These are phyloP conservation scores for Bembecia ichneumoniformis DNA, from an alignment of 2,888 invertebrate genomes.

Conservation along the genomic window DNA sequence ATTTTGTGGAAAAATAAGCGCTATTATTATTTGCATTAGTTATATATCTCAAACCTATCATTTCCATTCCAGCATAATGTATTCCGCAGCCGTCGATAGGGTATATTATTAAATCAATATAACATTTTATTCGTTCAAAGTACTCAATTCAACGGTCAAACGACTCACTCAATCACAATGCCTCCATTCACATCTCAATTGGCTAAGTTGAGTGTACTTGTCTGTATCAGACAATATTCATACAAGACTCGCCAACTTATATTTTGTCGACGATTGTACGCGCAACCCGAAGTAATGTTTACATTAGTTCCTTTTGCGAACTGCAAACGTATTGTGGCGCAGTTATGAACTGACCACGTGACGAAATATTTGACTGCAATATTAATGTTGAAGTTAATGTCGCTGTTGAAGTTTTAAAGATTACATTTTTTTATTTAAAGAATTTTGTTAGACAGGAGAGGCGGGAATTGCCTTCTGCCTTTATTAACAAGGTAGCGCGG, in stretches of 20 bases:
- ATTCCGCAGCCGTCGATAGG: background rate
- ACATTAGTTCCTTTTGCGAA: conserved; percentile 1
- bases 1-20: too few relatives aligned
- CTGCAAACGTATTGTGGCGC: conserved; percentile 4
- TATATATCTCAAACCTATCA: too few relatives aligned
- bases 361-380: conserved; percentile 29
- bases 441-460: too few relatives aligned
- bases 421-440: too few relatives aligned
- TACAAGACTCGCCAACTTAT: conserved; percentile 10
- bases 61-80: too few relatives aligned
- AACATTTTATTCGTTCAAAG: background rate
- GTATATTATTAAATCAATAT: background rate
- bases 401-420: background rate
- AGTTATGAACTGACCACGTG: conserved; percentile 17
- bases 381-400: conserved; percentile 15
- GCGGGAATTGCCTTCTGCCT: too few relatives aligned
- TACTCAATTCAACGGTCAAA: conserved; percentile 23
- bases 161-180: conserved; percentile 34
- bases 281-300: conserved; percentile 3
- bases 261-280: background rate
- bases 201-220: conserved; percentile 26
- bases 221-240: conserved; percentile 36
- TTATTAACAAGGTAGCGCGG: too few relatives aligned
- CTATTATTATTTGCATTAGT: too few relatives aligned
- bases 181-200: conserved; percentile 50